Evolutionary conservation across 2,113 vertebrate species (phyloP), one percentile per base, ranked within the genome.

Genomic region (Eptesicus fuscus): DNA sequence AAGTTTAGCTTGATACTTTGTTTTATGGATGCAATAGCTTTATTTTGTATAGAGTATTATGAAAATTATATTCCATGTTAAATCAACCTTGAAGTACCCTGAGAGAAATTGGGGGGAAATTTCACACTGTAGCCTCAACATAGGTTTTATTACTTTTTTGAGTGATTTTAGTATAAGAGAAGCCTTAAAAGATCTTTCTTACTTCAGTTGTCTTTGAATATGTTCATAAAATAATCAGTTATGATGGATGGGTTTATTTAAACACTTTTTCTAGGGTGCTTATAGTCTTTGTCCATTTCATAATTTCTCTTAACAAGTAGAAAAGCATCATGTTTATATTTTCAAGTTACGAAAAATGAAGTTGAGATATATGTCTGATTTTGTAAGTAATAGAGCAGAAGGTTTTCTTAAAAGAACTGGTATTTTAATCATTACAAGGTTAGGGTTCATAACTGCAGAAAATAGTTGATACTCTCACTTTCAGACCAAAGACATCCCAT

Each of bases 51-150:
- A 49, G 65, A 76, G 13, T 85, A 40, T 78, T 70, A n/a, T 70
- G 49, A 94, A 85, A 94, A 65, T 86, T 91, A 73, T 32, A 63
- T 61, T 51, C n/a, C 30, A 37, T 79, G n/a, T 80, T 94, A 86
- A 85, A 53, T 84, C 63, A 90, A 11, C 63, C n/a, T 70, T 71
- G 49, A 85, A 85, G 28, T 71, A 59, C 32, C 4, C 6, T 67
- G 37, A 70, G 61, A 69, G 49, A 63, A 85, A 71, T 30, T 63
- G 35, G 80, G 71, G 47, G 22, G 28, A 65, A 35, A 32, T 37
- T 44, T 91, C 42, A 73, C 6, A 12, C 44, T 42, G 23, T 59
- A 83, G 8, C 63, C 30, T 63, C 44, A 79, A 79, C n/a, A 17
- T 71, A 90, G 22, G 14, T 73, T 86, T 91, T 63, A 53, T 32